A percentile compares a stretch with the other conserved stretches of the same genome.
Evolutionary conservation across 2,113 vertebrate genomes (phyloP).

Genomic region (Tichodroma muraria): DNA sequence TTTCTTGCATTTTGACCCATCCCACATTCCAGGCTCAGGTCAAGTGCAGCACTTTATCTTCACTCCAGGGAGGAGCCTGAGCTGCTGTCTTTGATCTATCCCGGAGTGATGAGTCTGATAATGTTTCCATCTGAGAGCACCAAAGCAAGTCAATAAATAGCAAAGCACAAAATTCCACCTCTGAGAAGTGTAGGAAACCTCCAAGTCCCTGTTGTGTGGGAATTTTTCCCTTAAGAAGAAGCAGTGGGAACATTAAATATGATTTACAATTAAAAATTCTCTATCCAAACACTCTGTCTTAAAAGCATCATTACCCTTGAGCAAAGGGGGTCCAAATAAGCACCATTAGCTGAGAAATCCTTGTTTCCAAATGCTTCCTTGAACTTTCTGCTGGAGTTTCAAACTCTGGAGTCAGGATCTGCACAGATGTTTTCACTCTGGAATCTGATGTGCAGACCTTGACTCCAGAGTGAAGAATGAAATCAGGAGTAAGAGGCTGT

Average conservation of each 20-base stretch:
- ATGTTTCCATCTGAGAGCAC: constrained; percentile 32
- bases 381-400: neutral
- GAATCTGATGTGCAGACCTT: neutral
- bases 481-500: neutral
- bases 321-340: neutral
- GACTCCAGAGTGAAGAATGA: neutral
- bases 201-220: neutral
- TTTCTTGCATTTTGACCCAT: constrained; percentile 33
- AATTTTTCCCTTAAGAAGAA: neutral
- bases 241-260: neutral
- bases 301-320: neutral
- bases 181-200: neutral
- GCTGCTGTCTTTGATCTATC: constrained; percentile 30
- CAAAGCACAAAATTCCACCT: constrained; percentile 1
- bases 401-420: neutral
- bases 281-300: neutral
- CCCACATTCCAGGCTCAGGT: constrained; percentile 21
- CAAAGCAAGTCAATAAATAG: constrained; percentile 22
- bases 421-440: neutral
- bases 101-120: constrained; percentile 23
- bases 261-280: constrained; percentile 4
- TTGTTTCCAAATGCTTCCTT: neutral
- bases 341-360: neutral
- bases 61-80: constrained; percentile 7
- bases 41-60: constrained; percentile 51